phyloP scores from a whole-genome alignment of 2,113 vertebrate species.

The Atractosteus spatula region DNA sequence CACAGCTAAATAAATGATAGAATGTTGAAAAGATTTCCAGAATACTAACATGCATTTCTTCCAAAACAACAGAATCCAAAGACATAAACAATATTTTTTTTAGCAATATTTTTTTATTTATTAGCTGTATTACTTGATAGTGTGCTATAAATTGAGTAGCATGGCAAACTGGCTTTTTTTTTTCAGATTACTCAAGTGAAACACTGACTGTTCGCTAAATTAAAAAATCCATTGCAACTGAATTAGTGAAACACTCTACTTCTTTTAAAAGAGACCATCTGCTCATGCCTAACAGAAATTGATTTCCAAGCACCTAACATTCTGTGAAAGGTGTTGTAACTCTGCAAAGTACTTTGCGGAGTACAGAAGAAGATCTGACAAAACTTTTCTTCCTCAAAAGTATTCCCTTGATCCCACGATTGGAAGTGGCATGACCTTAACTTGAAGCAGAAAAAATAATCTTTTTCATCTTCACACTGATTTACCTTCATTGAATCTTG shows the following conservation, averaged over 20 bases:
- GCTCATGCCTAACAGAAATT: conserved; percentile 19
- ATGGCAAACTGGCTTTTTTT: neutral
- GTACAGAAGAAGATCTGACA: too few species aligned
- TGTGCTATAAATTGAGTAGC: conserved; percentile 2
- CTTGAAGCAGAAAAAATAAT: too few species aligned
- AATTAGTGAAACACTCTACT: conserved; percentile 18
- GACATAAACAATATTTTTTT: neutral
- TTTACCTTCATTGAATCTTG: too few species aligned
- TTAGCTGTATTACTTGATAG: neutral
- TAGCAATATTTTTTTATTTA: neutral
- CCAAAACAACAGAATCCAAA: neutral
- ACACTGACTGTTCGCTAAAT: conserved; percentile 13
- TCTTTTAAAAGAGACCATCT: conserved; percentile 13
- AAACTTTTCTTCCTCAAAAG: too few species aligned
- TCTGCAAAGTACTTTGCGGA: too few species aligned
- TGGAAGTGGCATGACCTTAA: too few species aligned
- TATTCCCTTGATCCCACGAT: too few species aligned
- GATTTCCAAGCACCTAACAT: conserved; percentile 23
- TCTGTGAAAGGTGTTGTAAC: conserved; percentile 2
- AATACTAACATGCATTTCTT: neutral
- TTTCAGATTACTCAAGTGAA: conserved; percentile 13
- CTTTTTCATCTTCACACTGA: too few species aligned
- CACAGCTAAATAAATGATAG: too few species aligned
- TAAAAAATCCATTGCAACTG: conserved; percentile 20
- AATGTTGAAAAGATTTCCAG: too few species aligned